Percentiles rank a stretch among this genome's conserved stretches.
Evolutionary conservation across 1,140 invertebrate species (phyloP).

Genomic region (Atta texana): DNA sequence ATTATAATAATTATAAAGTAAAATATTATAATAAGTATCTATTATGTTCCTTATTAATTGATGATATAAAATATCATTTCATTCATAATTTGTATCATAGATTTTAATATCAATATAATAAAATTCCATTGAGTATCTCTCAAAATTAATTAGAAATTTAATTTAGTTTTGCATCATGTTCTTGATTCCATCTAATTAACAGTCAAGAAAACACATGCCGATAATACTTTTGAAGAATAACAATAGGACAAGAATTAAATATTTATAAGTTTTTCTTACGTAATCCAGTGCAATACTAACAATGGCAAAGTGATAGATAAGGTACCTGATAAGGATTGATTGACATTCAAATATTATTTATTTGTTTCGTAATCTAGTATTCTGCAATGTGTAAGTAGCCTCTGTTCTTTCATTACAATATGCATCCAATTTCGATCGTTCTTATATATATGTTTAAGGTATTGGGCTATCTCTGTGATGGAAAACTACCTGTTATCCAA

Average conservation of each 20-base stretch:
- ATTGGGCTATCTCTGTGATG: constrained; percentile 27
- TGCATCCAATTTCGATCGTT: not conserved
- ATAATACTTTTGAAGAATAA: not conserved
- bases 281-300: not conserved
- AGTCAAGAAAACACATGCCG: not conserved
- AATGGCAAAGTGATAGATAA: not conserved
- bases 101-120: not conserved
- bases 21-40: too few species aligned
- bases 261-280: not conserved
- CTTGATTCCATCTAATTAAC: not conserved
- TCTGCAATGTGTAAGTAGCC: not conserved
- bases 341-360: not conserved
- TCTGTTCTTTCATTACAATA: constrained; percentile 9
- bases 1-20: too few species aligned
- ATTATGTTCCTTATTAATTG: not conserved
- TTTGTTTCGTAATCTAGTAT: not conserved
- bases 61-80: not conserved
- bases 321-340: not conserved
- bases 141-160: not conserved
- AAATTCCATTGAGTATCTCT: not conserved
- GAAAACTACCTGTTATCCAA: constrained; percentile 66
- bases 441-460: constrained; percentile 45
- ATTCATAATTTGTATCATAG: not conserved
- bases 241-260: not conserved
- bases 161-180: not conserved